Base-by-base conservation (phyloP, 2,113 vertebrate species). In the Poicephalus gulielmi region DNA sequence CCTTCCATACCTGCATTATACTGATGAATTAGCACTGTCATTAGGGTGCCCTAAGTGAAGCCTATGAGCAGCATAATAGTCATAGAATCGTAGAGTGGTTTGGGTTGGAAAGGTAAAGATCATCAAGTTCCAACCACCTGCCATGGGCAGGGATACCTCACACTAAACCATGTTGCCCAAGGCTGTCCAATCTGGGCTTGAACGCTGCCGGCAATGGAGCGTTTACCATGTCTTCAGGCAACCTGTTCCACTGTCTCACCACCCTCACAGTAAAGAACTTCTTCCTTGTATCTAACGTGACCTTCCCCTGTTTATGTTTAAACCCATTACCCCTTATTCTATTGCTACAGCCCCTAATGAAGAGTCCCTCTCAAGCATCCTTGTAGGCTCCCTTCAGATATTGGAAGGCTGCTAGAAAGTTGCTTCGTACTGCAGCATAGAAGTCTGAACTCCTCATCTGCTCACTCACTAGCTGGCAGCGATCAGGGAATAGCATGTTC, bases 401-500 rank as follows among this genome's bases (percentile, higher is more conserved):
- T 24, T 35, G 57, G 57, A 35, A 24, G 33, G 57, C 57, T 59
- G 13, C 33, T 24, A 59, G 57, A 44, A 78, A 73, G 9, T 62
- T 86, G 86, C 66, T 94, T 86, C 31, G 8, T 41, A 49, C 13
- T 43, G 83, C 57, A 39, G 63, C 52, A 10, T 64, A 50, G 83
- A 77, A 93, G 41, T 73, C 52, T 84, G 74, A 92, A 39, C 81
- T 88, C 71, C 43, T 33, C 25, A 63, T 73, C 88, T 86, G 41
- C 68, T 94, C 76, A 69, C 77, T 44, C 47, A 8, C 25, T 90
- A 41, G 66, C 73, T 91, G 88, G 81, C 81, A 89, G 83, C 37
- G 84, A 2, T 69, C 59, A 59, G 92, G 90, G 81, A 88, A 88
- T 78, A 86, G 83, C 94, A 92, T 93, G 74, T 88, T 96, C 92